Conservation (phyloP, 2,888 invertebrate species). For the Agonopterix arenella region DNA sequence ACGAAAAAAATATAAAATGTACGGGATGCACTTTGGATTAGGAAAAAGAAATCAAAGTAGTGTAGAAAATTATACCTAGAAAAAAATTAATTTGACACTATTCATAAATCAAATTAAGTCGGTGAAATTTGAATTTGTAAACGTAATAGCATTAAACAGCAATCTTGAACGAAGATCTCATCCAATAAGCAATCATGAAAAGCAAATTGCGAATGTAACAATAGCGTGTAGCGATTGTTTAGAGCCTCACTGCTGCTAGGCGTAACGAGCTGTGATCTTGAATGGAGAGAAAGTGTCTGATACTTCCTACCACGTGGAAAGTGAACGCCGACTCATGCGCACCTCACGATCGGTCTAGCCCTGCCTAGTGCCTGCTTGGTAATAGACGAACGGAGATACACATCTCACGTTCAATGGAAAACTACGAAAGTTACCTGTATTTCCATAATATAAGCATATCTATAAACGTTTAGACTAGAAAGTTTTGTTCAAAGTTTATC, state of each 20-base stretch:
- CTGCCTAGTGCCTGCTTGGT: constrained; percentile 23
- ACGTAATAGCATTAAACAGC: not conserved
- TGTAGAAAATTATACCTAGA: too few relatives aligned
- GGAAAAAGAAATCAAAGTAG: not conserved
- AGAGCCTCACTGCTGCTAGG: constrained; percentile 33
- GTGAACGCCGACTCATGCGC: constrained; percentile 49
- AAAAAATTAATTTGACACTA: too few relatives aligned
- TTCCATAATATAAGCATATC: too few relatives aligned
- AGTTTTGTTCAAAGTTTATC: too few relatives aligned
- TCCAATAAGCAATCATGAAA: constrained; percentile 16
- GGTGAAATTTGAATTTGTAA: not conserved
- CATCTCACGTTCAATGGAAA: constrained; percentile 40
- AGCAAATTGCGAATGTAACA: constrained; percentile 29
- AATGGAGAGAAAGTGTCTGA: constrained; percentile 71
- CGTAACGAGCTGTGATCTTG: constrained; percentile 63
- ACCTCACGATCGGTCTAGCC: constrained; percentile 25
- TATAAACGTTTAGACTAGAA: too few relatives aligned
- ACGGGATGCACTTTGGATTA: not conserved
- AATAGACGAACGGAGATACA: constrained; percentile 33
- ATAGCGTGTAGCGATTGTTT: constrained; percentile 41
- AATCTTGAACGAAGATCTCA: constrained; percentile 1
- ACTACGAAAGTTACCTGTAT: constrained; percentile 32
- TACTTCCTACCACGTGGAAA: constrained; percentile 70
- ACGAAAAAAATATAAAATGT: constrained; percentile 16
- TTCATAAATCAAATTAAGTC: too few relatives aligned